Percentiles rank a stretch among this genome's conserved stretches.
Evolutionary conservation across 2,888 invertebrate genomes (phyloP).

Genomic region (Hirtodrosophila trivittata): DNA sequence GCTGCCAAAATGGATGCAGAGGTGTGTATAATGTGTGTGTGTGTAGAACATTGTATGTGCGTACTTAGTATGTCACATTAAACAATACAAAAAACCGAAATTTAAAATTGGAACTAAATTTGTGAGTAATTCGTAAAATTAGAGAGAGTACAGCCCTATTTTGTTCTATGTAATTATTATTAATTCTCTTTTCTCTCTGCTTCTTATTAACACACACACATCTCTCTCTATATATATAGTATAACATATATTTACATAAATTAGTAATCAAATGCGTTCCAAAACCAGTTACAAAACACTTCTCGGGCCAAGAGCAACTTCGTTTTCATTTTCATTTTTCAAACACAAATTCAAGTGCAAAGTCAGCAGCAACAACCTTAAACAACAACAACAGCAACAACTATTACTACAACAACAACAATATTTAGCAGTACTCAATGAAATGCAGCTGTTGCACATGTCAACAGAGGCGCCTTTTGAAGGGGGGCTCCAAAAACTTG

Average conservation of each 20-base stretch:
- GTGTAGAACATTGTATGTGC: constrained; percentile 11
- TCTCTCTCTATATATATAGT: not conserved
- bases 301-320: constrained; percentile 24
- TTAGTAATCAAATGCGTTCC: not conserved
- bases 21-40: constrained; percentile 58
- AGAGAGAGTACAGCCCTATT: not conserved
- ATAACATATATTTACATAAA: constrained; percentile 1
- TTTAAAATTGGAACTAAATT: not conserved
- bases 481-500: constrained; percentile 1
- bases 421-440: constrained; percentile 5
- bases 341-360: constrained; percentile 57
- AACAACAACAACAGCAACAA: constrained; percentile 20
- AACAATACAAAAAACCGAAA: constrained; percentile 16
- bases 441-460: constrained; percentile 38
- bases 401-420: constrained; percentile 16
- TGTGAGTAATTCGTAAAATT: not conserved
- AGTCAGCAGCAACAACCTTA: constrained; percentile 23
- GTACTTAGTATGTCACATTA: constrained; percentile 19
- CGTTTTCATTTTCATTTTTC: constrained; percentile 42
- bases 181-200: no score
- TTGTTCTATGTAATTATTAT: no score
- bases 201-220: no score
- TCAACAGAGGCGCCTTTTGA: constrained; percentile 32
- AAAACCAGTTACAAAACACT: constrained; percentile 33
- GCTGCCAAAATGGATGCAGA: constrained; percentile 65